Evolutionary conservation across 2,888 invertebrate genomes (phyloP).

Genomic region (Scaeva pyrastri): DNA sequence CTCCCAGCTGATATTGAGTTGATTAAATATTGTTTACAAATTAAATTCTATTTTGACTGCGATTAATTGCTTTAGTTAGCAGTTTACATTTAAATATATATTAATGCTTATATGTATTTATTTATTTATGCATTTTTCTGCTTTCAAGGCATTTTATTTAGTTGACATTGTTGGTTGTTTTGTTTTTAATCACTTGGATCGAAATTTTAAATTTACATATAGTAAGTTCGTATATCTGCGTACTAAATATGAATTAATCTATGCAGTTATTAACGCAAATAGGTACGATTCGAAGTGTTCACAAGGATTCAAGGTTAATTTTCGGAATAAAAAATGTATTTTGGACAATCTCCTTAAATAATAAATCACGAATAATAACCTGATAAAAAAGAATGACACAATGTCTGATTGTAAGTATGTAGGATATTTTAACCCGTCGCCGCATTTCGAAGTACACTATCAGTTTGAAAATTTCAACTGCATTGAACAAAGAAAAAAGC

Average conservation of each 20-base stretch:
- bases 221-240: too few relatives aligned
- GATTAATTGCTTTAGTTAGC: constrained; percentile 30
- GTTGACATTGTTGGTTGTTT: not conserved
- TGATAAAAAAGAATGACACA: too few relatives aligned
- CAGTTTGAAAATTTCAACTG: too few relatives aligned
- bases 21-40: constrained; percentile 62
- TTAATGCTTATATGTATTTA: not conserved
- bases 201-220: not conserved
- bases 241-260: not conserved
- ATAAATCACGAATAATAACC: too few relatives aligned
- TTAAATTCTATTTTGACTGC: constrained; percentile 52
- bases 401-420: too few relatives aligned
- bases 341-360: too few relatives aligned
- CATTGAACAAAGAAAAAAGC: not conserved
- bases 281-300: too few relatives aligned
- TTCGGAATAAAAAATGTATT: too few relatives aligned
- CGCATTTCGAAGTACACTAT: too few relatives aligned
- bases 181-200: not conserved
- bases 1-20: constrained; percentile 28
- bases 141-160: not conserved
- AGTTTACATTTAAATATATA: not conserved
- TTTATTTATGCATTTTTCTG: too few relatives aligned
- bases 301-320: too few relatives aligned
- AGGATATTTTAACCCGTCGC: too few relatives aligned
- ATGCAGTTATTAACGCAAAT: not conserved